These are phyloP conservation scores for Lydus trimaculatus DNA, from an alignment of 2,888 invertebrate species.

Conservation along the genomic window DNA sequence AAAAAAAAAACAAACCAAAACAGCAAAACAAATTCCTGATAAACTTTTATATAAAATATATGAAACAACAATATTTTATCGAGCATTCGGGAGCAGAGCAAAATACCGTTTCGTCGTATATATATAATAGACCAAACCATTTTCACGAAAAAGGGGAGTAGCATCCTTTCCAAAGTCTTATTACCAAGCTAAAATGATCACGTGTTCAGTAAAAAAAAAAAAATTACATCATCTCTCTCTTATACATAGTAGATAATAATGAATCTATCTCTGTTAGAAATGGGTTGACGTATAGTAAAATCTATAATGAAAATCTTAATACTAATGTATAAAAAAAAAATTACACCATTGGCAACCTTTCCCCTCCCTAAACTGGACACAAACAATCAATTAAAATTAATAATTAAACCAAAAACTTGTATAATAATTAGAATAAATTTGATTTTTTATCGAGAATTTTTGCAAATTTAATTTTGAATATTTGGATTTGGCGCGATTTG, in stretches of 20 bases:
- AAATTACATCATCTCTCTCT: constrained; percentile 35
- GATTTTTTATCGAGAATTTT: not conserved
- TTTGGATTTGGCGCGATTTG: constrained; percentile 35
- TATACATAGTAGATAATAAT: constrained; percentile 22
- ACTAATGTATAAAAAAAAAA: constrained; percentile 11
- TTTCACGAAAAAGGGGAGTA: constrained; percentile 57
- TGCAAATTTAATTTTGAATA: not conserved
- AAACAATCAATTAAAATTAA: not conserved
- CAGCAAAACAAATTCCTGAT: constrained; percentile 9
- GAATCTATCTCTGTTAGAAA: constrained; percentile 40
- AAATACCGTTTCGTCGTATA: constrained; percentile 57
- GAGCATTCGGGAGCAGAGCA: constrained; percentile 46
- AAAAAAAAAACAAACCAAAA: constrained; percentile 19
- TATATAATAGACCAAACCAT: constrained; percentile 56
- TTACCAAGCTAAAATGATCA: constrained; percentile 49
- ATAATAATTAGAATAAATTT: not conserved
- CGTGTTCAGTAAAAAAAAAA: constrained; percentile 37
- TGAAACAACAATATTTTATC: constrained; percentile 50
- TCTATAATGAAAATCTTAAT: constrained; percentile 12
- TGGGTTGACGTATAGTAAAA: constrained; percentile 43
- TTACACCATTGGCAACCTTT: constrained; percentile 6
- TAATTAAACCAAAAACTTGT: not conserved
- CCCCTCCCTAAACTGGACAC: not conserved
- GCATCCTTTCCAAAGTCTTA: constrained; percentile 53
- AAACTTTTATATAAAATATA: constrained; percentile 37